phyloP scores from a whole-genome alignment of 92 coral and sea anemone species.

The Zoanthus gigantus region DNA sequence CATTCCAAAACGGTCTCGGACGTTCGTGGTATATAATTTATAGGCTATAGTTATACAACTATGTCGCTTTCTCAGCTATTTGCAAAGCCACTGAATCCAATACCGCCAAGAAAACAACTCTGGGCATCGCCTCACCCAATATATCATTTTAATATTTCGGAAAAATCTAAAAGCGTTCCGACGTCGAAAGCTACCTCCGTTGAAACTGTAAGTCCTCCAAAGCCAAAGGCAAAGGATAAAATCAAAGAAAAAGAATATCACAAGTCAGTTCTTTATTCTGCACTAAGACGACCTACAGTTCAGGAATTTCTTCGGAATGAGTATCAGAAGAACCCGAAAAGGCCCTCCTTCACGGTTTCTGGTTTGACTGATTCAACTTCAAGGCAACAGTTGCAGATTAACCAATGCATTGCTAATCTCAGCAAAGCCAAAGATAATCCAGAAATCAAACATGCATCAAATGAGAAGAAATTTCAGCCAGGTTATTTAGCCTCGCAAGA shows the following conservation, averaged over 20 bases:
- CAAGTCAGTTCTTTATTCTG: constrained; percentile 59
- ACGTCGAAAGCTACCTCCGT: not conserved
- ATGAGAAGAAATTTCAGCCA: not conserved
- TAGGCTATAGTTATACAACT: too few species aligned
- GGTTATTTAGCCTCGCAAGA: not conserved
- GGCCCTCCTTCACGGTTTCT: not conserved
- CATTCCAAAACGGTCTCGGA: too few species aligned
- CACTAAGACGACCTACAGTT: constrained; percentile 64
- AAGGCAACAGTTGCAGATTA: constrained; percentile 1
- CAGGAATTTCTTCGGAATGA: constrained; percentile 76
- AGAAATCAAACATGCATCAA: constrained; percentile 3
- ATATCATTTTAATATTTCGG: not conserved
- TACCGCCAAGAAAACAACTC: constrained; percentile 60
- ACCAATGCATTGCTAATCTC: not conserved
- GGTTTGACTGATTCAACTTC: constrained; percentile 41
- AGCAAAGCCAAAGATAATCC: constrained; percentile 13
- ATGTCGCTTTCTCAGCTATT: constrained; percentile 58
- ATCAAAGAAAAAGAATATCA: not conserved
- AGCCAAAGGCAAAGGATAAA: not conserved
- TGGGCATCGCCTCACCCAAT: constrained; percentile 66
- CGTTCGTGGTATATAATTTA: too few species aligned
- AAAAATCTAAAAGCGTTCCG: not conserved
- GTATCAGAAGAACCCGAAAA: constrained; percentile 55
- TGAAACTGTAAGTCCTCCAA: not conserved
- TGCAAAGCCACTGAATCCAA: constrained; percentile 60